Evolutionary conservation across 2,113 vertebrate genomes (phyloP).

Genomic region (Prietella phreatophila): DNA sequence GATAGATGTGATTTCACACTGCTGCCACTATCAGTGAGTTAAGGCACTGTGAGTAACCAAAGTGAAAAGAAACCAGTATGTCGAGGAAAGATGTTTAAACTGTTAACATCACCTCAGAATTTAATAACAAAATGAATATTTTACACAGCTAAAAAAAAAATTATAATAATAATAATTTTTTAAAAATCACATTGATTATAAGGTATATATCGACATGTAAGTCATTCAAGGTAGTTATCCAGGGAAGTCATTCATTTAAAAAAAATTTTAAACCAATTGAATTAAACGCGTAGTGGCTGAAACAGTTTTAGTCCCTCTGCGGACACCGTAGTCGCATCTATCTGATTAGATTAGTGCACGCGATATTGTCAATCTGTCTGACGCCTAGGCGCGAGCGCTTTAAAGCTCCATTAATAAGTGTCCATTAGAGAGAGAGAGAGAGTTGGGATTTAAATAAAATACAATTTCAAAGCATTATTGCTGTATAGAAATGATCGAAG

Average conservation of each 20-base stretch:
- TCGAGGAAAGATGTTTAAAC: background rate
- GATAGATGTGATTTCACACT: background rate
- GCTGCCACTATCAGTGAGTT: background rate
- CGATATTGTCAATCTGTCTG: slow-evolving; percentile 1
- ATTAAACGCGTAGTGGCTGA: background rate
- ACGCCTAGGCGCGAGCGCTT: background rate
- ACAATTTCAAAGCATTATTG: background rate
- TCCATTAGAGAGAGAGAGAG: background rate
- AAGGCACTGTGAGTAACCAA: background rate
- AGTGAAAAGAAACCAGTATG: background rate
- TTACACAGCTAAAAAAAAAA: background rate
- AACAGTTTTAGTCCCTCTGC: background rate
- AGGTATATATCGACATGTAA: background rate
- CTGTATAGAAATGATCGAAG: background rate
- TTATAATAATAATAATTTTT: too few species aligned
- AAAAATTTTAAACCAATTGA: background rate
- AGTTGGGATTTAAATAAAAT: background rate
- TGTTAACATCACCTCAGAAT: background rate
- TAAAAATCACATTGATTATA: background rate
- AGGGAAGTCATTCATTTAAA: too few species aligned
- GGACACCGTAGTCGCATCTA: background rate
- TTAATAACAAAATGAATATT: background rate
- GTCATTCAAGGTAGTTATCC: background rate
- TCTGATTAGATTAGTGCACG: background rate
- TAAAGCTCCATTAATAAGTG: background rate